These are phyloP conservation scores for Chymomyza fuscimana DNA, from an alignment of 2,888 invertebrate genomes.

Conservation along the genomic window DNA sequence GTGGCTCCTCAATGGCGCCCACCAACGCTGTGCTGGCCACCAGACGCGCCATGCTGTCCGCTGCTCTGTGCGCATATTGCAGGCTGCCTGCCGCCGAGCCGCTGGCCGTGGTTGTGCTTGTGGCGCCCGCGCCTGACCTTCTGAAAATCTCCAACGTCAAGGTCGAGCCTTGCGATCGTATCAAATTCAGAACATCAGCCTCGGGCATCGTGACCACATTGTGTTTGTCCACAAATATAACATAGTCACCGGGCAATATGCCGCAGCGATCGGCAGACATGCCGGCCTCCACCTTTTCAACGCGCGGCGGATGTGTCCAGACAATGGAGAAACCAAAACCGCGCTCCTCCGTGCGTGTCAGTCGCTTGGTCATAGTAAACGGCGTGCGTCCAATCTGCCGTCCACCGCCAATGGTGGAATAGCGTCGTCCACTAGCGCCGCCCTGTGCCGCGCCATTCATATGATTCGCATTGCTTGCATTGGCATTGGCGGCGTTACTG, in stretches of 20 bases:
- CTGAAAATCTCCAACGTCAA: slow-evolving; percentile 86
- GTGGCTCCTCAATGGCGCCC: not conserved
- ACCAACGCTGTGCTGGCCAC: slow-evolving; percentile 6
- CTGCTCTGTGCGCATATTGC: not conserved
- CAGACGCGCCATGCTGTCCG: not conserved
- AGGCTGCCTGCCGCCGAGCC: slow-evolving; percentile 1
- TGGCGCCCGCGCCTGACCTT: slow-evolving; percentile 76
- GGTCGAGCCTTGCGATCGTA: slow-evolving; percentile 86
- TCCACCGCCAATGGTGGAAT: slow-evolving; percentile 38
- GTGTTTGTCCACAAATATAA: slow-evolving; percentile 92
- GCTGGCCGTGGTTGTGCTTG: slow-evolving; percentile 34
- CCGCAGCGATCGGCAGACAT: slow-evolving; percentile 92
- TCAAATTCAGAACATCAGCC: slow-evolving; percentile 84
- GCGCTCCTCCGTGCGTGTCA: slow-evolving; percentile 81
- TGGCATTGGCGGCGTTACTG: slow-evolving; percentile 33
- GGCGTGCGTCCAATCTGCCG: slow-evolving; percentile 86
- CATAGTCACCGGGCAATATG: slow-evolving; percentile 90
- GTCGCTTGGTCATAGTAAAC: slow-evolving; percentile 87
- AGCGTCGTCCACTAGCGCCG: slow-evolving; percentile 74
- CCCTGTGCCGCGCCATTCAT: slow-evolving; percentile 74
- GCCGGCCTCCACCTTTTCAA: slow-evolving; percentile 90
- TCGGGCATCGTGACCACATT: slow-evolving; percentile 91
- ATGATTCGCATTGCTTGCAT: slow-evolving; percentile 81
- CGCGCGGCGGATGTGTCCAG: slow-evolving; percentile 93
- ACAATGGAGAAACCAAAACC: slow-evolving; percentile 93